Percentiles rank a stretch among this genome's conserved stretches.
phyloP scores from a whole-genome alignment of 2,797 vertebrate species.

The Pseudomugil gertrudae region DNA sequence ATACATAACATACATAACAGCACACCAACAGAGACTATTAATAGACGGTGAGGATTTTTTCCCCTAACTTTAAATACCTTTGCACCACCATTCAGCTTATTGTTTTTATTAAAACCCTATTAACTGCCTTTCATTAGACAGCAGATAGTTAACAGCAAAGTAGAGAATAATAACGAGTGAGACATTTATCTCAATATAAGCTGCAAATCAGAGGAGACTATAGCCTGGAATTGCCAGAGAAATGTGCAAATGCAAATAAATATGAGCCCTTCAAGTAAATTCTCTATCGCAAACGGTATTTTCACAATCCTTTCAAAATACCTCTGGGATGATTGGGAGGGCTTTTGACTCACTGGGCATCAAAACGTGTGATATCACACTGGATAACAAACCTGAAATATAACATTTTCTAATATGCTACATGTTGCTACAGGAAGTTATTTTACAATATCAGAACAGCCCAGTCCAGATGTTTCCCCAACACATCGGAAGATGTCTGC shows the following conservation, averaged over 20 bases:
- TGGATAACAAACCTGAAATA: not conserved
- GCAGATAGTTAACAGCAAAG: not conserved
- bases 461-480: not conserved
- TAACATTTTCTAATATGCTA: not conserved
- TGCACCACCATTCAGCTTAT: conserved; percentile 1
- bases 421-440: not conserved
- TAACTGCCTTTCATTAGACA: not conserved
- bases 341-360: not conserved
- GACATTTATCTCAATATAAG: not conserved
- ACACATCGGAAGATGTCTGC: not conserved
- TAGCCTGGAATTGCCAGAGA: not conserved
- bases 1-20: not conserved
- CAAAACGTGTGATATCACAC: not conserved
- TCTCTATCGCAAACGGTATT: not conserved
- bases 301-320: not conserved
- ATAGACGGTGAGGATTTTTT: not conserved
- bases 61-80: not conserved
- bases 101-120: conserved; percentile 1
- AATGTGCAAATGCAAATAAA: not conserved
- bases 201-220: not conserved
- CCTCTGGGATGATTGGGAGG: not conserved
- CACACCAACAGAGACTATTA: not conserved
- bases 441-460: not conserved
- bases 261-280: not conserved
- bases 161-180: not conserved